Percentiles rank a stretch among this genome's conserved stretches.
Evolutionary conservation across 2,113 vertebrate species (phyloP).

Genomic region (Eublepharis macularius): DNA sequence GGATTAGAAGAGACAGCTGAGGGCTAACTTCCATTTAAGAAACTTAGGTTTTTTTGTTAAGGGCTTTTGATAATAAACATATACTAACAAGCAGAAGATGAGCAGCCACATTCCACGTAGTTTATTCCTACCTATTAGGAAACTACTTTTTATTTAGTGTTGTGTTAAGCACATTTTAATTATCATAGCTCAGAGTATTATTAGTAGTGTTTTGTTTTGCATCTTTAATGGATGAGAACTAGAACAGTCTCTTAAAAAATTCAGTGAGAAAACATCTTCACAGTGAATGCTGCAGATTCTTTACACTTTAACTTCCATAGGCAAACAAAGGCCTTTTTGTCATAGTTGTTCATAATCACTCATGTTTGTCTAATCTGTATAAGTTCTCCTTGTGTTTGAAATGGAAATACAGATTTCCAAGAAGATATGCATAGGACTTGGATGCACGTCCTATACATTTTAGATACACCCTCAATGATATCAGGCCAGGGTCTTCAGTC

Average conservation of each 20-base stretch:
- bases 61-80: constrained; percentile 21
- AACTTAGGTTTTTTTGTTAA: constrained; percentile 15
- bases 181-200: constrained; percentile 21
- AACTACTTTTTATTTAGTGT: constrained; percentile 5
- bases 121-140: constrained; percentile 39
- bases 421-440: background rate
- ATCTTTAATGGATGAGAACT: constrained; percentile 15
- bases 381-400: background rate
- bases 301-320: constrained; percentile 5
- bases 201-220: constrained; percentile 16
- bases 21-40: background rate
- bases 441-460: background rate
- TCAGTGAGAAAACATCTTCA: constrained; percentile 2
- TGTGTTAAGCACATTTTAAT: constrained; percentile 30
- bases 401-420: background rate
- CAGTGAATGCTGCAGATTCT: constrained; percentile 24
- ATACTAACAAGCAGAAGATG: constrained; percentile 15
- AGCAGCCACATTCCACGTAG: background rate
- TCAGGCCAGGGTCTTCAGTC: too few relatives aligned
- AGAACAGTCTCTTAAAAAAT: background rate
- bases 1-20: rapidly evolving
- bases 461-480: too few relatives aligned
- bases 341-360: background rate
- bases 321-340: background rate
- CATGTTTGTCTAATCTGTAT: background rate